Percentiles rank a stretch among this genome's conserved stretches.
Evolutionary conservation across 2,888 invertebrate species (phyloP).

Genomic region (Coelogynopora nodosa): DNA sequence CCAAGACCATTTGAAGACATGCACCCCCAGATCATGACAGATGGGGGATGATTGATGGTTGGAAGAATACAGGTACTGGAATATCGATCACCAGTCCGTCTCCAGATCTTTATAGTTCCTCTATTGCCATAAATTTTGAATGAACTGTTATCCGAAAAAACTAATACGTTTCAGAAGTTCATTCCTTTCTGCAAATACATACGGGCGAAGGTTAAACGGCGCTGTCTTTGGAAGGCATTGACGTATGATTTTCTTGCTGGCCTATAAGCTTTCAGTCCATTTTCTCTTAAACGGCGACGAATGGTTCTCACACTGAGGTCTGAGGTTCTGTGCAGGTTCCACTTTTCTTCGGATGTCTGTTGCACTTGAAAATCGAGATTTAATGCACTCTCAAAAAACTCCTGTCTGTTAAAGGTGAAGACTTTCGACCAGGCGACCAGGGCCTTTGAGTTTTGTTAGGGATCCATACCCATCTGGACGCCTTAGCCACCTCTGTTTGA

Average conservation of each 20-base stretch:
- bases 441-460: neutral
- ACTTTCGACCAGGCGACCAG: neutral
- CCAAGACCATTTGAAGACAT: neutral
- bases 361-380: neutral
- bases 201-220: neutral
- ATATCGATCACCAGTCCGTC: neutral
- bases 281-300: neutral
- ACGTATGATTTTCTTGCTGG: neutral
- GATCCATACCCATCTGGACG: neutral
- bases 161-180: neutral
- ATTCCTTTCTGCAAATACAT: neutral
- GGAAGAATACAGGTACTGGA: neutral
- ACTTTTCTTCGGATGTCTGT: neutral
- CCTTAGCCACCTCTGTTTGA: neutral
- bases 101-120: neutral
- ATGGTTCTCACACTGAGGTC: neutral
- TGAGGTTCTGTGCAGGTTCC: neutral
- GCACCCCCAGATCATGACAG: neutral
- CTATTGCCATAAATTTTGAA: neutral
- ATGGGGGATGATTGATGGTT: neutral
- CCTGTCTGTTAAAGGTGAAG: neutral
- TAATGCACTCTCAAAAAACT: neutral
- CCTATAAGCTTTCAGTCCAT: neutral
- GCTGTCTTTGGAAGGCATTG: neutral
- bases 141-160: neutral